These are phyloP conservation scores for Dinothrombium tinctorium DNA, from an alignment of 1,140 invertebrate species.

Conservation along the genomic window DNA sequence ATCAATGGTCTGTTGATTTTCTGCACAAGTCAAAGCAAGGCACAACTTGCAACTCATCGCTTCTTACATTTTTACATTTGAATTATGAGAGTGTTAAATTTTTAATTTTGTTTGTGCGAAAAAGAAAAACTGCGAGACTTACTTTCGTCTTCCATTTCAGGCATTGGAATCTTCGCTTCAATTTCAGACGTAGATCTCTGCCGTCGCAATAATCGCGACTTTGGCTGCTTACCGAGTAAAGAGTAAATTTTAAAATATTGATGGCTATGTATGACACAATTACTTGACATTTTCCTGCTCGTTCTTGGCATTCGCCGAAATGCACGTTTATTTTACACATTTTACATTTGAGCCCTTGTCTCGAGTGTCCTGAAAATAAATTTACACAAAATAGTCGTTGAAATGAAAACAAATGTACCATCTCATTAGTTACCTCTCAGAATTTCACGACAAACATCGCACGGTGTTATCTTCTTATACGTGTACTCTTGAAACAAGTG, in stretches of 20 bases:
- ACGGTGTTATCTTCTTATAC: conserved; percentile 82
- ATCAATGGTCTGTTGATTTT: conserved; percentile 25
- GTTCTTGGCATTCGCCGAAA: conserved; percentile 52
- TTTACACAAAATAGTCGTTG: not conserved
- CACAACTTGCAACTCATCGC: no score
- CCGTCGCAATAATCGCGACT: conserved; percentile 49
- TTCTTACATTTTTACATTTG: no score
- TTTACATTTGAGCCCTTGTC: conserved; percentile 68
- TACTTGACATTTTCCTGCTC: conserved; percentile 35
- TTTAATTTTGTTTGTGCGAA: no score
- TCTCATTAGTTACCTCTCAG: conserved; percentile 37
- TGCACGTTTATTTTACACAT: conserved; percentile 76
- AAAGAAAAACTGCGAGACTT: conserved; percentile 10
- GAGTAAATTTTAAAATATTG: not conserved
- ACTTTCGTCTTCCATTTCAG: conserved; percentile 22
- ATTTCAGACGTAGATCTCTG: conserved; percentile 51
- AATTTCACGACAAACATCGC: conserved; percentile 75
- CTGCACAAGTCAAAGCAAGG: not conserved
- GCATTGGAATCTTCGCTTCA: conserved; percentile 20
- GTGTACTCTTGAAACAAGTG: conserved; percentile 80
- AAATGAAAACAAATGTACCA: not conserved
- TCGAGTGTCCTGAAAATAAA: conserved; percentile 43
- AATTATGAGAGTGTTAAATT: no score
- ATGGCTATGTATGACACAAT: not conserved
- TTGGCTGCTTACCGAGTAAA: conserved; percentile 30